Conservation (phyloP, 2,888 invertebrate species). For the Mellilla xanthometata region DNA sequence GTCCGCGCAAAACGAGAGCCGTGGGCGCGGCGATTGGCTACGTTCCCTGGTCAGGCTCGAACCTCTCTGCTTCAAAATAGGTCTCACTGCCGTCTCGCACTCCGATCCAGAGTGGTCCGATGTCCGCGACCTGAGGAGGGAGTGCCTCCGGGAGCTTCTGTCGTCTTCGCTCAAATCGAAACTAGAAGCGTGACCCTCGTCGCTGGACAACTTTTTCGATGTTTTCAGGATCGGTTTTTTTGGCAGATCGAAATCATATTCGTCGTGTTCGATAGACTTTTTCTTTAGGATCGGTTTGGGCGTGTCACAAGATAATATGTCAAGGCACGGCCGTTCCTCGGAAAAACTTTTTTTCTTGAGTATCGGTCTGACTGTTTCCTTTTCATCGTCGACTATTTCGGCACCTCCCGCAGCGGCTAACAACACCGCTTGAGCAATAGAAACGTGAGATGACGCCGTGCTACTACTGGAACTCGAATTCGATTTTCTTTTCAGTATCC, state of each 20-base stretch:
- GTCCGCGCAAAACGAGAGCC: slow-evolving; percentile 84
- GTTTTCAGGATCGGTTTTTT: slow-evolving; percentile 90
- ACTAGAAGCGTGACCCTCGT: slow-evolving; percentile 82
- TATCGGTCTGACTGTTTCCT: slow-evolving; percentile 87
- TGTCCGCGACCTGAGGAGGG: slow-evolving; percentile 79
- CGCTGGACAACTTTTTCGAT: slow-evolving; percentile 85
- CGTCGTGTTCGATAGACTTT: slow-evolving; percentile 90
- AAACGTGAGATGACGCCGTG: slow-evolving; percentile 85
- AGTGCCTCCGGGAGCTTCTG: slow-evolving; percentile 81
- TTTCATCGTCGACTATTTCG: slow-evolving; percentile 79
- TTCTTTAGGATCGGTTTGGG: slow-evolving; percentile 93
- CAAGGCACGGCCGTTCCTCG: slow-evolving; percentile 84
- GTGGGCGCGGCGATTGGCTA: slow-evolving; percentile 84
- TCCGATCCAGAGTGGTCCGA: slow-evolving; percentile 81
- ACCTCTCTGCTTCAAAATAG: slow-evolving; percentile 85
- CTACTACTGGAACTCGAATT: slow-evolving; percentile 86
- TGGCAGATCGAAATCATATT: slow-evolving; percentile 87
- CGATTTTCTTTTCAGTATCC: slow-evolving; percentile 91
- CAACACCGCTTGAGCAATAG: slow-evolving; percentile 86
- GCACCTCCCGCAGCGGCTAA: slow-evolving; percentile 85
- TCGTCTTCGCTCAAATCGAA: slow-evolving; percentile 81
- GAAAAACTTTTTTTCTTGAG: slow-evolving; percentile 91
- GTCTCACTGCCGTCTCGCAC: slow-evolving; percentile 82
- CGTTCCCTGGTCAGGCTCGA: slow-evolving; percentile 83
- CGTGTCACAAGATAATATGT: slow-evolving; percentile 67